These are phyloP conservation scores for Eudyptes chrysolophus DNA, from an alignment of 2,113 vertebrate species.

Conservation along the genomic window DNA sequence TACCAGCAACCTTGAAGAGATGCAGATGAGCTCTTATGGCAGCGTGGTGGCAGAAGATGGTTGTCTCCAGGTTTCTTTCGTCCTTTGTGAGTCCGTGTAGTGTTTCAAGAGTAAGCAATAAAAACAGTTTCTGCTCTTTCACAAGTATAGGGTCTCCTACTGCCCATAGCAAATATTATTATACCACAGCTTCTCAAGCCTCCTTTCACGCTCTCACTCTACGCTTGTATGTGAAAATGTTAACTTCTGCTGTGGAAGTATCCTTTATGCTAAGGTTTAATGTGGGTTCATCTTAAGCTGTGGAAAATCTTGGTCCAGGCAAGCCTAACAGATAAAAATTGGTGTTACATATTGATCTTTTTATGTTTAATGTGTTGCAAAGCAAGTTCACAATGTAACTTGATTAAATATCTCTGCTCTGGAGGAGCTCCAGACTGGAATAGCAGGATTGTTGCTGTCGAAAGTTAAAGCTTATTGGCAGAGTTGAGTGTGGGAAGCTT, in stretches of 20 bases:
- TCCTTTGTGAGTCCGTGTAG: neutral
- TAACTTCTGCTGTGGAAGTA: neutral
- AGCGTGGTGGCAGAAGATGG: neutral
- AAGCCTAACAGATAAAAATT: neutral
- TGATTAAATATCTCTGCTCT: conserved; percentile 30
- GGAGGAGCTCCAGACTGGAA: conserved; percentile 54
- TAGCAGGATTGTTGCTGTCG: conserved; percentile 45
- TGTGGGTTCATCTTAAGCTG: neutral
- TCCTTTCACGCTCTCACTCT: neutral
- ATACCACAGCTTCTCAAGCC: neutral
- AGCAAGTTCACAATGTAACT: conserved; percentile 25
- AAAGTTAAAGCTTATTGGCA: conserved; percentile 43
- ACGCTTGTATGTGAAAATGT: neutral
- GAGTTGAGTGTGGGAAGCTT: conserved; percentile 65
- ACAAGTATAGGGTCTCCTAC: neutral
- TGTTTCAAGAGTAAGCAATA: neutral
- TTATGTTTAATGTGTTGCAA: conserved; percentile 15
- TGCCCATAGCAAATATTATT: neutral
- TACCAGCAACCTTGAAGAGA: neutral
- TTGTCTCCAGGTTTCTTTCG: neutral
- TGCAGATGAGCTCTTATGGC: neutral
- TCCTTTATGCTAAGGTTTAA: neutral
- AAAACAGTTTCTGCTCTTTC: neutral
- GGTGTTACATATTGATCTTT: conserved; percentile 47
- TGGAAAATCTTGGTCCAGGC: neutral